A percentile compares a stretch with the other conserved stretches of the same genome.
These are phyloP conservation scores for Eurypyga helias DNA, from an alignment of 2,113 vertebrate species.

Conservation along the genomic window DNA sequence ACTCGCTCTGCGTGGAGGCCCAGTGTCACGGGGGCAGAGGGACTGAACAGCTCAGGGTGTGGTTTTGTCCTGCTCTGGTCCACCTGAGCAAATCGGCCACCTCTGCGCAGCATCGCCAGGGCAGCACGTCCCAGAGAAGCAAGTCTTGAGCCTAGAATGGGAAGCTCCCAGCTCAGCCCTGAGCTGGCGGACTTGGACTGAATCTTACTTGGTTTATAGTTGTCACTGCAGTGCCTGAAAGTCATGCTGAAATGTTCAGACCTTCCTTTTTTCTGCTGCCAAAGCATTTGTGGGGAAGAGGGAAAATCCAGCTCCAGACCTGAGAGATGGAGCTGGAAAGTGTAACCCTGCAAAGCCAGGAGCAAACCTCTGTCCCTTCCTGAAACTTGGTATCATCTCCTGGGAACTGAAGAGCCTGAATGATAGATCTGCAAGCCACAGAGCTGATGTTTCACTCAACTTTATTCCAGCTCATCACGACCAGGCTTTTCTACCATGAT, in stretches of 20 bases:
- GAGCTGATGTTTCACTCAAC: neutral
- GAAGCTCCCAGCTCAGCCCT: slow-evolving; percentile 41
- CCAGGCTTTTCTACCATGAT: neutral
- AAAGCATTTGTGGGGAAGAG: slow-evolving; percentile 72
- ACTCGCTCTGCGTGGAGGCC: neutral
- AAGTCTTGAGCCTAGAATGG: slow-evolving; percentile 12
- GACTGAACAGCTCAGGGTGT: neutral
- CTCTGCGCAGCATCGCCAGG: neutral
- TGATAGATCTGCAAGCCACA: neutral
- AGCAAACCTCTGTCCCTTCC: neutral
- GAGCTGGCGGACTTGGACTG: slow-evolving; percentile 59
- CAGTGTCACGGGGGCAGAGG: neutral
- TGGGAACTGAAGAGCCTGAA: neutral
- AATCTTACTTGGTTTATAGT: slow-evolving; percentile 62
- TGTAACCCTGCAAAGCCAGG: slow-evolving; percentile 34
- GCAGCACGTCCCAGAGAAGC: neutral
- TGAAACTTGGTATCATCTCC: neutral
- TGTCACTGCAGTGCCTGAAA: slow-evolving; percentile 70
- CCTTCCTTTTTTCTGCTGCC: slow-evolving; percentile 71
- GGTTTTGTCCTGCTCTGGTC: neutral
- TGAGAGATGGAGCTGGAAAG: slow-evolving; percentile 43
- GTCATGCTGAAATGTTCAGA: slow-evolving; percentile 66
- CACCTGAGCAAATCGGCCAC: neutral
- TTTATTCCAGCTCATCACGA: neutral
- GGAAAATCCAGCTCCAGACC: slow-evolving; percentile 66